Base-by-base conservation (phyloP, 92 coral and sea anemone species). In the Epizoanthus rinbou region DNA sequence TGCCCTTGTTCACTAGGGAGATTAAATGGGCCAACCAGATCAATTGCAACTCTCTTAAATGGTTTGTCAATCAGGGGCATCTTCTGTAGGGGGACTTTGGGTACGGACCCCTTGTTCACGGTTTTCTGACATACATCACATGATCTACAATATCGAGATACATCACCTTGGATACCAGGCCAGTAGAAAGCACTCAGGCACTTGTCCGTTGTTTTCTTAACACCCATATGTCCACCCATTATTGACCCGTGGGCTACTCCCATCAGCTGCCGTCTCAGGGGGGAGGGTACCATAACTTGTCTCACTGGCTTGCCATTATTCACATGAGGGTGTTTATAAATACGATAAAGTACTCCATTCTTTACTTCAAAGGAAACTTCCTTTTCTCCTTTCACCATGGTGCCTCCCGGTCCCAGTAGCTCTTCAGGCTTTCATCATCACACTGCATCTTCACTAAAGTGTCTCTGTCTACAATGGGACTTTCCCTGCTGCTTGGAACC, bases 41-140 rank as follows among this genome's bases (percentile, higher is more conserved):
- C 87, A 23, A 87, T 60, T 22, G 87, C 90, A 14, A 87, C 87
- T 0, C 86, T 5, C 35, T 89, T 73, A 52, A 92, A 87, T 8
- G 92, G 92, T 64, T 64, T 81, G 60, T 92, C 93, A 25, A 93
- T 85, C 33, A 93, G 24, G 22, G 91, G 93, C 93, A 93, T 92
- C 83, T 73, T 67, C 35, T 71, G 80, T 5, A 88, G 52, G 18
- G 96, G 88, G 1, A 91, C 89, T 35, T 86, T 91, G 3, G 83
- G 85, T 17, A 88, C 82, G 5, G 88, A 75, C 7, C 91, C 91
- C 75, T 90, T 92, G 10, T 86, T 70, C 35, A 91, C 81, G 18
- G 87, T 90, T 22, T 78, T 87, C 89, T 90, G 94, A 64, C 91
- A 90, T 2, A 84, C 74, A 57, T 90, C 94, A 65, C 91, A 87